Conservation (phyloP, 2,888 invertebrate genomes). For the Desoria tigrina region DNA sequence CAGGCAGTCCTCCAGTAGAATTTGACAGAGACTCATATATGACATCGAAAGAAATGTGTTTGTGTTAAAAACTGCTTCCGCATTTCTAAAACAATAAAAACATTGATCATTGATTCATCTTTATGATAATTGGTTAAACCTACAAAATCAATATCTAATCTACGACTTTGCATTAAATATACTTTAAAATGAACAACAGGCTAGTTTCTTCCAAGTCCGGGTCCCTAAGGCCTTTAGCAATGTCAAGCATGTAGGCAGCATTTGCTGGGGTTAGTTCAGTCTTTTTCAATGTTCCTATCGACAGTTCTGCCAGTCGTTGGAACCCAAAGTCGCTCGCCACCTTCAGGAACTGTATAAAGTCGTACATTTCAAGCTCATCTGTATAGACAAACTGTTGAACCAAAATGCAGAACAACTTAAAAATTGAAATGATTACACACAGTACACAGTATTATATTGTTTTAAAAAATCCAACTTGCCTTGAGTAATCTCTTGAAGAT, state of each 20-base stretch:
- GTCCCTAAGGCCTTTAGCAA: not conserved
- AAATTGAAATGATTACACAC: too few relatives aligned
- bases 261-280: not conserved
- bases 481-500: conserved; percentile 14
- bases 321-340: conserved; percentile 20
- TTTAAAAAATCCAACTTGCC: conserved; percentile 3
- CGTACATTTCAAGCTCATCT: conserved; percentile 16
- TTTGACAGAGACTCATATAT: not conserved
- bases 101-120: too few relatives aligned
- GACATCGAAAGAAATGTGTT: not conserved
- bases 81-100: conserved; percentile 6
- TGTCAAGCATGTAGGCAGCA: not conserved
- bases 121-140: not conserved
- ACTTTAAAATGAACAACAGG: conserved; percentile 13
- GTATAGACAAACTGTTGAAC: conserved; percentile 21
- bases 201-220: conserved; percentile 8
- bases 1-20: conserved; percentile 8
- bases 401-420: too few relatives aligned
- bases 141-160: not conserved
- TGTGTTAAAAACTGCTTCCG: not conserved
- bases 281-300: conserved; percentile 10
- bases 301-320: not conserved
- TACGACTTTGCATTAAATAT: not conserved
- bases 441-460: too few relatives aligned
- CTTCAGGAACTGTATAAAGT: conserved; percentile 8